Evolutionary conservation across 2,888 invertebrate genomes (phyloP), one percentile per base, ranked within the genome.

Genomic region (Calephelis perditalis): DNA sequence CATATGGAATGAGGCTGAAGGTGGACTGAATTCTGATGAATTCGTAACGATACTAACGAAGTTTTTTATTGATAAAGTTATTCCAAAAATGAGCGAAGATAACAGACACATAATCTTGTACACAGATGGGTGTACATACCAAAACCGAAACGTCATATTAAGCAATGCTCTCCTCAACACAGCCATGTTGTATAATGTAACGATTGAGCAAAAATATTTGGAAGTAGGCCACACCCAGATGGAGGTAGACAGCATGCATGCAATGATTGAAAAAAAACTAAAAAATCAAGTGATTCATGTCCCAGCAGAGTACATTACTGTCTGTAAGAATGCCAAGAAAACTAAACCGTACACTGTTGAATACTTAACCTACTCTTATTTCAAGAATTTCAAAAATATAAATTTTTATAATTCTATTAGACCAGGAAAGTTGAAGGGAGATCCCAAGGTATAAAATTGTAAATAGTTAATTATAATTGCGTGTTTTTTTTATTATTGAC

Each of bases 161-260:
- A 59, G 62, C 8, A 70, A 68, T 59, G 67, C 70, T 55, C 61
- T 70, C 26, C 60, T 70, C 5, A 64, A 60, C 60, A 46, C 65
- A 40, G 65, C 64, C 35, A 65, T 68, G 63, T 35, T 58, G 26
- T 60, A 66, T 57, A 70, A 70, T 15, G 57, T 68, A 52, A 58
- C 55, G 3, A 65, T 68, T 9, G 62, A 61, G 26, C 45, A 45
- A 45, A 45, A 11, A 45, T 45, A 45, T 45, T n/a, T 45, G 40
- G 66, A 69, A 40, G 63, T 66, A 58, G 69, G 69, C 46, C 69
- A 69, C 59, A 68, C 67, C 11, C 68, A 68, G 56, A 71, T 68
- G 68, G 68, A 69, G 58, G 63, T 63, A 9, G 67, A 68, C 58
- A 61, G 61, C 37, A 65, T 70, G 61, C 68, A 68, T 46, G 62